Base-by-base conservation (phyloP, 2,888 invertebrate genomes). In the Prenolepis imparis region DNA sequence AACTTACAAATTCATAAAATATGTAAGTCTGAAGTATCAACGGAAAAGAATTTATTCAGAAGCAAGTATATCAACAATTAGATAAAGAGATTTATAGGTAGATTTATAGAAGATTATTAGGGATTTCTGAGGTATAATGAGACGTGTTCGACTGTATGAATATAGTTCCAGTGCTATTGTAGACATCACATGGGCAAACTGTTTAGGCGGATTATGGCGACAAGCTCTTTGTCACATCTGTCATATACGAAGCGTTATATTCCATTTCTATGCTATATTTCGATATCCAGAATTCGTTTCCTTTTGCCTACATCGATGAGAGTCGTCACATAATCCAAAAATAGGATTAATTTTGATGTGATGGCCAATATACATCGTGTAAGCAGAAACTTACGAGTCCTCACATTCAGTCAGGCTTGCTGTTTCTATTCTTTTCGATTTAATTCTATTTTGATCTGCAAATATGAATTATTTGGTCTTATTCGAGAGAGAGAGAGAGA, bases 191-290 rank as follows among this genome's bases (percentile, higher is more conserved):
- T 66, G 12, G 48, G 11, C 55, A 70, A 80, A 70, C 70, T 70
- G 55, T 70, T 70, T 81, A 88, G 89, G 82, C 86, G 87, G 88
- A 91, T 91, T 91, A 91, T 87, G 57, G 84, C 74, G 83, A 89
- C 84, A 89, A 87, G 84, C 82, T 83, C 80, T 55, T 55, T 81
- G 86, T 87, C 90, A 84, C 92, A 92, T 92, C 92, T 92, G 92
- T 90, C 90, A 90, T 87, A 88, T 59, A 85, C 87, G 86, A 87
- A 84, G 85, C 85, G 85, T 91, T 89, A 90, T 91, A 91, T 90
- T 88, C 86, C 87, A 90, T 90, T 91, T 91, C 85, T 87, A 82
- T 89, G 78, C 89, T 21, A 72, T 78, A 78, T 87, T 87, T 86
- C 41, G 15, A 8, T 8, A 52, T 24, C 77, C 72, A 87, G 81